Evolutionary conservation across 2,888 invertebrate species (phyloP).

Genomic region (Cheilosia pagana): DNA sequence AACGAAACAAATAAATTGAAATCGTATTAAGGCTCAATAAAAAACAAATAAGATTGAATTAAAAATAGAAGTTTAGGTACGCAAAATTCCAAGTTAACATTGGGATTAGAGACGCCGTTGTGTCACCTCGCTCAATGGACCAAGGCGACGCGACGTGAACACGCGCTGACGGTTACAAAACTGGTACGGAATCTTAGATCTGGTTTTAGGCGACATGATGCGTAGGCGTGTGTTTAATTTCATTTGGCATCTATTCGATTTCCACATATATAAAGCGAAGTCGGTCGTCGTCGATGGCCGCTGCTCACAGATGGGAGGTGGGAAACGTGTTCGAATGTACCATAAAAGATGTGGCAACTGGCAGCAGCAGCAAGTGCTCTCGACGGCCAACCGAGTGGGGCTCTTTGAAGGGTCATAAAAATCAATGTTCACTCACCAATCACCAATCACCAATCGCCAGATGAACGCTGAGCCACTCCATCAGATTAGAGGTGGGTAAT

Average conservation of each 20-base stretch:
- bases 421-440: constrained; percentile 61
- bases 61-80: constrained; percentile 32
- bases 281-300: constrained; percentile 24
- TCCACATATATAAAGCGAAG: constrained; percentile 55
- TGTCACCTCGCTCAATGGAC: constrained; percentile 59
- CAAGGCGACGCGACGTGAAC: constrained; percentile 25
- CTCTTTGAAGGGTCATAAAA: constrained; percentile 63
- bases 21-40: constrained; percentile 54
- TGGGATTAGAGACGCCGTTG: constrained; percentile 48
- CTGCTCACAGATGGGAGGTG: not conserved
- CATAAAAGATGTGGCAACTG: constrained; percentile 59
- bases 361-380: constrained; percentile 64
- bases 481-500: constrained; percentile 68
- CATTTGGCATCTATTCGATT: constrained; percentile 60
- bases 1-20: constrained; percentile 58
- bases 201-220: constrained; percentile 60
- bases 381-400: constrained; percentile 13
- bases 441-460: constrained; percentile 1
- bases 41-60: constrained; percentile 2
- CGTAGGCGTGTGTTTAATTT: constrained; percentile 72
- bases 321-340: constrained; percentile 44
- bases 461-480: constrained; percentile 29
- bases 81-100: constrained; percentile 55
- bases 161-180: constrained; percentile 45
- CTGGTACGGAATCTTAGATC: constrained; percentile 60